Evolutionary conservation across 2,888 invertebrate genomes (phyloP), one percentile per base, ranked within the genome.

Genomic region (Chrysolina haemoptera): DNA sequence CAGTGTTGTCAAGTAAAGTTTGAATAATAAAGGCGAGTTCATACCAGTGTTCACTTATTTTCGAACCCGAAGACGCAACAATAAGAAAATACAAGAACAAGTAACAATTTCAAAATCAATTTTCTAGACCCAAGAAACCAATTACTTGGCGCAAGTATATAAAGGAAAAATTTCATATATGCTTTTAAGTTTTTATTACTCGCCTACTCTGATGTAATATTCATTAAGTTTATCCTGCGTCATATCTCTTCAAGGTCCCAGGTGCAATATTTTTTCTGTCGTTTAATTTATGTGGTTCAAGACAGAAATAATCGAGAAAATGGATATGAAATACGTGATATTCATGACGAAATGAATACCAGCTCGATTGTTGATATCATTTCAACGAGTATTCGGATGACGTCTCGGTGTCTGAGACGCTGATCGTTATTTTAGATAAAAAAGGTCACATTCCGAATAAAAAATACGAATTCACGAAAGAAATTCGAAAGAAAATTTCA

Each of bases 121-220:
- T 48, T 16, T 16, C 16, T 10, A n/a, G 16, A 48, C 48, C n/a
- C 48, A 3, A 16, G 16, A 53, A 53, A 53, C 53, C 18, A 53
- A 59, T 59, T 35, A 27, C 59, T 22, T n/a, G 35, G n/a, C 59
- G 6, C 14, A 8, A 35, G n/a, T 11, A 35, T 27, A n/a, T 35
- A 27, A 3, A n/a, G 27, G 8, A n/a, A 27, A 27, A 59, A n/a
- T 27, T 35, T 9, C 14, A 11, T 27, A 35, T 16, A 27, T 27
- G 59, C 35, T 59, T 22, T 5, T 27, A 16, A 50, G 35, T 59
- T 59, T 27, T n/a, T 59, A 14, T 27, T 27, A 27, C 10, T 35
- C 14, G 3, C n/a, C 8, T 27, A 59, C 35, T 35, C 35, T 35
- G 59, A 59, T 35, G 35, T 59, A 59, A 59, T 59, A 59, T 59